phyloP scores from a whole-genome alignment of 2,113 vertebrate genomes.

The Lanius collurio region DNA sequence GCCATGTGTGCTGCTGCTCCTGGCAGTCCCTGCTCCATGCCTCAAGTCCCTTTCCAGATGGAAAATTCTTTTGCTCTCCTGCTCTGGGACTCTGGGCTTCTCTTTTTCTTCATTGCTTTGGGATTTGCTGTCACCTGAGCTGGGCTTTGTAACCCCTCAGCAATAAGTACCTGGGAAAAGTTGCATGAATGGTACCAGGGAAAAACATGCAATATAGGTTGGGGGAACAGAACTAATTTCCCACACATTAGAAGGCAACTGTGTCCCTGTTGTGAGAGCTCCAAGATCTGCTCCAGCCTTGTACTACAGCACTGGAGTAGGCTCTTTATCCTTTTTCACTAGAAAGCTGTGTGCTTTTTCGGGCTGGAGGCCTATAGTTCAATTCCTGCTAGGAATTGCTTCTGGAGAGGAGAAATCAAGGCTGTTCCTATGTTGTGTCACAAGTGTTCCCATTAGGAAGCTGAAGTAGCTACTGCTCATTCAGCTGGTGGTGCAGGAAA shows the following conservation, averaged over 20 bases:
- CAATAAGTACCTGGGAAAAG: not conserved
- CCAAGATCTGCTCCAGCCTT: not conserved
- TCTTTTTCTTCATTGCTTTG: conserved; percentile 12
- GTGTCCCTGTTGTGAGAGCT: not conserved
- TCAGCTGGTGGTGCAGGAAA: not conserved
- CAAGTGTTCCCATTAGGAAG: not conserved
- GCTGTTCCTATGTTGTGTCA: not conserved
- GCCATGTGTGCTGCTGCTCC: not conserved
- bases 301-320: not conserved
- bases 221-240: not conserved
- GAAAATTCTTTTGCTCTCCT: conserved; percentile 33
- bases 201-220: not conserved
- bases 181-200: not conserved
- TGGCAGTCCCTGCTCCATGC: not conserved
- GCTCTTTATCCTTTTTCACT: not conserved
- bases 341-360: not conserved
- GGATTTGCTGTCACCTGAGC: conserved; percentile 3
- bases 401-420: not conserved
- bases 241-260: not conserved
- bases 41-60: conserved; percentile 6
- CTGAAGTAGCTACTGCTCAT: not conserved
- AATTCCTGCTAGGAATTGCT: not conserved
- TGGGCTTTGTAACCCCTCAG: not conserved
- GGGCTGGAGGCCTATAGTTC: not conserved
- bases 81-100: not conserved